These are phyloP conservation scores for Tetragnatha versicolor DNA, from an alignment of 1,140 invertebrate species.

Conservation along the genomic window DNA sequence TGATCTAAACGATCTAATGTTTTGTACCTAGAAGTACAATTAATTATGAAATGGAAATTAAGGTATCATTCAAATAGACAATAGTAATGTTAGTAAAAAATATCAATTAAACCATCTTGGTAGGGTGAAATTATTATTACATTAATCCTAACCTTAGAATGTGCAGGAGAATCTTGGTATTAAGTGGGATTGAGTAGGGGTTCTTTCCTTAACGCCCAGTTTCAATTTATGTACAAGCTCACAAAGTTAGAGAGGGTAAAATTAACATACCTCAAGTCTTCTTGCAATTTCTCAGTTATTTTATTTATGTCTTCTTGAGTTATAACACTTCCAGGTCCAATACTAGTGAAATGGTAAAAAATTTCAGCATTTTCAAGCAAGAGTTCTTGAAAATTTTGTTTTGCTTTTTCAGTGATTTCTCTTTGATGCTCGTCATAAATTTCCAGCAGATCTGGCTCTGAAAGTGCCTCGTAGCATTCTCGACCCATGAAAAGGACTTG, in stretches of 20 bases:
- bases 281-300: slow-evolving; percentile 88
- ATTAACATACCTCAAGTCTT: slow-evolving; percentile 90
- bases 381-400: slow-evolving; percentile 91
- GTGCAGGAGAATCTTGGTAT: no score
- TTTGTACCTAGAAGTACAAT: slow-evolving; percentile 83
- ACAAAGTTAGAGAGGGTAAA: no score
- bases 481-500: slow-evolving; percentile 92
- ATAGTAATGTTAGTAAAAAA: no score
- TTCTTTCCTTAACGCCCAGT: no score
- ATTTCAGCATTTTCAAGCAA: slow-evolving; percentile 91
- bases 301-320: slow-evolving; percentile 94
- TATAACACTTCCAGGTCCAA: slow-evolving; percentile 86
- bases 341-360: slow-evolving; percentile 92
- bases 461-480: slow-evolving; percentile 90
- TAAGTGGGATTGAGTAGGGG: no score
- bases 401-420: slow-evolving; percentile 88
- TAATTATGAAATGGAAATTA: no score
- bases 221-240: no score
- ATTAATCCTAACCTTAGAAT: no score
- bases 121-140: no score
- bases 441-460: slow-evolving; percentile 86
- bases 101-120: no score
- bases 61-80: no score
- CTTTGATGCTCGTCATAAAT: slow-evolving; percentile 96
- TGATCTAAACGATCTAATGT: slow-evolving; percentile 91